These are phyloP conservation scores for Neoniphon sammara DNA, from an alignment of 2,797 vertebrate genomes.

Conservation along the genomic window DNA sequence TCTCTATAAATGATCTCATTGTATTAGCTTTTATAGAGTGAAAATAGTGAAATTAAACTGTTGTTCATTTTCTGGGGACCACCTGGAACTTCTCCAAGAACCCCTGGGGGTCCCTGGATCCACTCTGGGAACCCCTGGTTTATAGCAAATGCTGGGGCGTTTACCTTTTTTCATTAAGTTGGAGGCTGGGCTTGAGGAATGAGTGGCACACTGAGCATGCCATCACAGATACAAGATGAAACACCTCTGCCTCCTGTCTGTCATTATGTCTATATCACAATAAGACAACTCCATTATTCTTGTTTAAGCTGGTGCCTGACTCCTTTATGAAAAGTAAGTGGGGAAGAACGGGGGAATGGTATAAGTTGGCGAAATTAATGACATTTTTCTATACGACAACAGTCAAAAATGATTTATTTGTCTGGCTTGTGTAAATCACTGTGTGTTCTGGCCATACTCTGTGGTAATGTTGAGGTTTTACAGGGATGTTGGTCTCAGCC, in stretches of 20 bases:
- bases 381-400: neutral
- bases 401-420: slow-evolving; percentile 3
- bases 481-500: slow-evolving; percentile 13
- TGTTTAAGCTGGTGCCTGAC: neutral
- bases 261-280: too few species aligned
- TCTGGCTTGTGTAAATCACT: slow-evolving; percentile 17
- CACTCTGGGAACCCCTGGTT: too few species aligned
- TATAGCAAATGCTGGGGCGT: neutral
- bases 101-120: too few species aligned
- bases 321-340: neutral
- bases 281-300: neutral
- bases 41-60: too few species aligned
- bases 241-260: neutral
- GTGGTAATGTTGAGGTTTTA: slow-evolving; percentile 4
- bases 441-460: neutral
- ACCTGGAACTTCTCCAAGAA: too few species aligned
- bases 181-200: neutral
- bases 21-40: too few species aligned
- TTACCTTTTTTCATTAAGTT: slow-evolving; percentile 3
- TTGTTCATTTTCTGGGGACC: too few species aligned
- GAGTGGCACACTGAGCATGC: slow-evolving; percentile 9
- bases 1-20: too few species aligned
- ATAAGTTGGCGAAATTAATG: neutral
- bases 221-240: neutral
- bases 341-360: too few species aligned